Evolutionary conservation across 2,888 invertebrate genomes (phyloP), one percentile per base, ranked within the genome.

Genomic region (Sesamia inferens): DNA sequence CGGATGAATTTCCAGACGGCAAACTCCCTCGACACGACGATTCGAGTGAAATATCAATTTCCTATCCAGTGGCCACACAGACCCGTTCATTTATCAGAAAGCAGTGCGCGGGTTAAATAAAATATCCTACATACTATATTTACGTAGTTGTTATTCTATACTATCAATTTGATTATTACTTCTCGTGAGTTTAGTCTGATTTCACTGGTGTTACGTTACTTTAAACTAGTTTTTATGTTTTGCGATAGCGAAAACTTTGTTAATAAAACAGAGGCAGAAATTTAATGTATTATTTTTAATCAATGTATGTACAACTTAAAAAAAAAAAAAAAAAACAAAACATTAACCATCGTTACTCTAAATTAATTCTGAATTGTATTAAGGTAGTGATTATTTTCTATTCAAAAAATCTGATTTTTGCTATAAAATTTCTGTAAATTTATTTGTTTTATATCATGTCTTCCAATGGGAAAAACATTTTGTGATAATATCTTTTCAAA

Each of bases 1-100:
- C 66, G 74, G 78, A 84, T 84, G 83, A 81, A 82, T 85, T 81
- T 81, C 72, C 82, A 78, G 76, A 85, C 84, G 79, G 81, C 74
- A 78, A 82, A 82, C 85, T 87, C 85, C 84, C 85, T 84, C 79
- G 85, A 80, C 82, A 82, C 84, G 84, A 83, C 88, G 87, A 88
- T 89, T 87, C 88, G 89, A 93, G 90, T 93, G 91, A 94, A 94
- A 94, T 94, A 94, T 94, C 94, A 94, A 93, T 94, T 93, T 93
- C 91, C 93, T 91, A 88, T 87, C 88, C 90, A 87, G 87, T 90
- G 92, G 89, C 88, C 91, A 90, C 88, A 85, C 85, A 81, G 83
- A 82, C 87, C 86, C 89, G 88, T 90, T 92, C 93, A 92, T 94
- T 94, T 93, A 90, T 90, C 90, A 89, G 87, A 85, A 85, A 88